These are phyloP conservation scores for Protophormia terraenovae DNA, from an alignment of 2,888 invertebrate genomes.

Conservation along the genomic window DNA sequence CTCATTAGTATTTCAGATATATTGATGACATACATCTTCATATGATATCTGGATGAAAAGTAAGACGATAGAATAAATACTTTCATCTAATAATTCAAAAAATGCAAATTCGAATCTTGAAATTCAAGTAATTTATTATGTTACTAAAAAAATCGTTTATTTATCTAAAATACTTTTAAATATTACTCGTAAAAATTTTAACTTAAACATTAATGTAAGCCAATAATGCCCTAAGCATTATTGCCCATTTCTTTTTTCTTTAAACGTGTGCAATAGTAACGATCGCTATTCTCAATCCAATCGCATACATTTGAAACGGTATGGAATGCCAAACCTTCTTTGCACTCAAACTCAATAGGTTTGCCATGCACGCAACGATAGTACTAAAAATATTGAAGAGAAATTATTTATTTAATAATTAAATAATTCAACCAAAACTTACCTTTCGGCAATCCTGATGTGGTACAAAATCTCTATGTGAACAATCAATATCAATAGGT, in stretches of 20 bases:
- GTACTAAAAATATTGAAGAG: constrained; percentile 84
- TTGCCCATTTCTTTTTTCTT: constrained; percentile 71
- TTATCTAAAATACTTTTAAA: neutral
- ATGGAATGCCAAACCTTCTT: constrained; percentile 89
- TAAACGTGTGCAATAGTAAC: constrained; percentile 80
- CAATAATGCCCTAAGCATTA: constrained; percentile 54
- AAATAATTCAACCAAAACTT: constrained; percentile 43
- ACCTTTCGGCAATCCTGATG: constrained; percentile 84
- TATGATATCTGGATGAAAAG: too few relatives aligned
- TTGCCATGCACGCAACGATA: constrained; percentile 92
- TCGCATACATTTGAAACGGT: constrained; percentile 87
- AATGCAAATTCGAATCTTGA: neutral
- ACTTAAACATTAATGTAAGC: constrained; percentile 6
- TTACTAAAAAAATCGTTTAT: neutral
- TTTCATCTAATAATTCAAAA: too few relatives aligned
- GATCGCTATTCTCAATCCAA: constrained; percentile 89
- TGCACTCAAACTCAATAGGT: constrained; percentile 88
- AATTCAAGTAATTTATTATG: too few relatives aligned
- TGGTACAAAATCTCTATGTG: constrained; percentile 83
- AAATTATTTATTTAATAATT: neutral
- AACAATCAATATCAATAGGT: constrained; percentile 81
- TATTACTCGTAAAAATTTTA: neutral
- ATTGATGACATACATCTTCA: too few relatives aligned
- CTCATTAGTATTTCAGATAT: too few relatives aligned
- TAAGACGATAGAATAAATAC: too few relatives aligned